A percentile compares a stretch with the other conserved stretches of the same genome.
Evolutionary conservation across 2,888 invertebrate species (phyloP).

Genomic region (Drosophila mettleri): DNA sequence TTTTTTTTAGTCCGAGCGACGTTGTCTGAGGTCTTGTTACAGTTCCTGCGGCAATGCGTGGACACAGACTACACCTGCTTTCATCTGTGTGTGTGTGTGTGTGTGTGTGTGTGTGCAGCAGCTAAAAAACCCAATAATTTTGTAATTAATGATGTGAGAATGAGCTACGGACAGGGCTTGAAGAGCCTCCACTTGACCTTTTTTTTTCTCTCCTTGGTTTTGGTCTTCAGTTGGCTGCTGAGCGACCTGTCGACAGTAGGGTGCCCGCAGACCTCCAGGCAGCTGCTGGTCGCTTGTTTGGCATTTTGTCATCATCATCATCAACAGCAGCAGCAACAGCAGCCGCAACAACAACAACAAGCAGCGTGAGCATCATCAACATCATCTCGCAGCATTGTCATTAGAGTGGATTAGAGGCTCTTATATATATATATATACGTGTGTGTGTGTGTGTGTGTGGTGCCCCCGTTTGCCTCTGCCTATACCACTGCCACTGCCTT

Average conservation of each 20-base stretch:
- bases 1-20: slow-evolving; percentile 13
- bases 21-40: slow-evolving; percentile 67
- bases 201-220: slow-evolving; percentile 28
- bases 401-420: slow-evolving; percentile 58
- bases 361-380: slow-evolving; percentile 35
- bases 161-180: slow-evolving; percentile 63
- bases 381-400: slow-evolving; percentile 37
- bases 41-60: slow-evolving; percentile 71
- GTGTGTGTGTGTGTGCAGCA: slow-evolving; percentile 12
- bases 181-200: slow-evolving; percentile 64
- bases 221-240: slow-evolving; percentile 27
- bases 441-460: no score
- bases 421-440: no score
- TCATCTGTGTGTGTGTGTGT: slow-evolving; percentile 20
- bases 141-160: slow-evolving; percentile 83
- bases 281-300: slow-evolving; percentile 60
- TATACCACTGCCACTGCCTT: slow-evolving; percentile 11
- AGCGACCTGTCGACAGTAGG: slow-evolving; percentile 66
- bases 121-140: slow-evolving; percentile 70
- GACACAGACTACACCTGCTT: slow-evolving; percentile 57
- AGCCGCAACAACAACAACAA: slow-evolving; percentile 44
- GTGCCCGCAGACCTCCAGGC: slow-evolving; percentile 74
- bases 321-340: slow-evolving; percentile 42
- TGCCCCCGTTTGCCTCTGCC: slow-evolving; percentile 35
- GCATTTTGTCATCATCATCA: slow-evolving; percentile 76